These are phyloP conservation scores for Agelas oroides DNA, from an alignment of 37 sponge, comb jelly and placozoan genomes.

Conservation along the genomic window DNA sequence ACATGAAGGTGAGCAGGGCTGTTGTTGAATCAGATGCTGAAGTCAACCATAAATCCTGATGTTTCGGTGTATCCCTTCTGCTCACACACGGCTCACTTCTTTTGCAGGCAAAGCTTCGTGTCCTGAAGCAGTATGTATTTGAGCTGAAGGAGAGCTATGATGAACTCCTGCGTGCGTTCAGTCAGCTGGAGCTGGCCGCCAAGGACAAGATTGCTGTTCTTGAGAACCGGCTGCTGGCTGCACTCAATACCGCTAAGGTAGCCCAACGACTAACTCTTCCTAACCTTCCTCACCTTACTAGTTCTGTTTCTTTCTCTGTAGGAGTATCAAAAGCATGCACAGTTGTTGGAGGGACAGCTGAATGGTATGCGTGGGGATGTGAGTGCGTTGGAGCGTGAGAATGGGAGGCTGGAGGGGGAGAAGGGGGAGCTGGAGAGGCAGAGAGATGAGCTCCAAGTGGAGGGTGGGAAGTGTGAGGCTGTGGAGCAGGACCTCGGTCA, in stretches of 20 bases:
- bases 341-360: conserved; percentile 2
- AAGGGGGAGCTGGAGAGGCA: no score
- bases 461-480: not conserved
- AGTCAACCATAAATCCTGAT: no score
- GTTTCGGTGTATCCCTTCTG: no score
- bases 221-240: conserved; percentile 7
- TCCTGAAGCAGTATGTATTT: conserved; percentile 16
- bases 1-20: conserved; percentile 24
- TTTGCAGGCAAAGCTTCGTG: not conserved
- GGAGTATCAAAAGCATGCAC: not conserved
- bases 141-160: conserved; percentile 41
- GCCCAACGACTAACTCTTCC: not conserved
- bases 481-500: conserved; percentile 26
- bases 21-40: no score
- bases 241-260: not conserved
- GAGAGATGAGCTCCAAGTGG: not conserved
- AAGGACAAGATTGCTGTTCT: conserved; percentile 4
- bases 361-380: not conserved
- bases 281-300: not conserved
- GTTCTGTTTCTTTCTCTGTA: not conserved
- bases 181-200: conserved; percentile 4
- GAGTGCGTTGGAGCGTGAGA: conserved; percentile 5
- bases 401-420: no score
- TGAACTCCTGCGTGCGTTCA: conserved; percentile 28
- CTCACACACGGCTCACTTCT: no score